These are phyloP conservation scores for Misgurnus mizolepis DNA, from an alignment of 2,113 vertebrate species.

Conservation along the genomic window DNA sequence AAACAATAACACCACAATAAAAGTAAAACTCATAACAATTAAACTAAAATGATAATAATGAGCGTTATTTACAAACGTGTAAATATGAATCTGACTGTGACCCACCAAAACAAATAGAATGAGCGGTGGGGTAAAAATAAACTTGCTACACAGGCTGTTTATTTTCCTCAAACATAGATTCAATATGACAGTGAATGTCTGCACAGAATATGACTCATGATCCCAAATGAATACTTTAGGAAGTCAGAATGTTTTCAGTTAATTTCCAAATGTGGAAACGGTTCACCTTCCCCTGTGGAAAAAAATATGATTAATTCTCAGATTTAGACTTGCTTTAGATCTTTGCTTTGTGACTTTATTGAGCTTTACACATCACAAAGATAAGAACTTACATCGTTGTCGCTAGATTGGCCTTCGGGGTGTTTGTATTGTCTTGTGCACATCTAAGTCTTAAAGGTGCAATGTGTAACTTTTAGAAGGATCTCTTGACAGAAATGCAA, in stretches of 20 bases:
- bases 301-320: not conserved
- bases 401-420: not conserved
- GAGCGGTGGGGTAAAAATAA: too few relatives aligned
- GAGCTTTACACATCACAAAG: not conserved
- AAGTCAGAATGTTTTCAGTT: constrained; percentile 18
- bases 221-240: not conserved
- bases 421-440: not conserved
- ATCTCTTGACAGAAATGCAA: too few relatives aligned
- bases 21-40: too few relatives aligned
- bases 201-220: constrained; percentile 25
- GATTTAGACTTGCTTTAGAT: not conserved
- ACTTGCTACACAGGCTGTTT: not conserved
- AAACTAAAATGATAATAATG: too few relatives aligned
- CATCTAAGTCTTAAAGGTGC: not conserved
- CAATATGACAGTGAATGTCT: constrained; percentile 9
- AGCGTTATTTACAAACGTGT: too few relatives aligned
- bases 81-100: too few relatives aligned
- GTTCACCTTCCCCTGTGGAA: not conserved
- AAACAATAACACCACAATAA: too few relatives aligned
- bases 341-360: not conserved
- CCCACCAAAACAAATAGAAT: too few relatives aligned
- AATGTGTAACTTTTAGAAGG: too few relatives aligned
- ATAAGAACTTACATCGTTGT: not conserved
- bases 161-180: constrained; percentile 1
- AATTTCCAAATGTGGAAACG: constrained; percentile 5